A percentile compares a stretch with the other conserved stretches of the same genome.
Conservation (phyloP, 2,113 vertebrate species). For the Agelaius phoeniceus region DNA sequence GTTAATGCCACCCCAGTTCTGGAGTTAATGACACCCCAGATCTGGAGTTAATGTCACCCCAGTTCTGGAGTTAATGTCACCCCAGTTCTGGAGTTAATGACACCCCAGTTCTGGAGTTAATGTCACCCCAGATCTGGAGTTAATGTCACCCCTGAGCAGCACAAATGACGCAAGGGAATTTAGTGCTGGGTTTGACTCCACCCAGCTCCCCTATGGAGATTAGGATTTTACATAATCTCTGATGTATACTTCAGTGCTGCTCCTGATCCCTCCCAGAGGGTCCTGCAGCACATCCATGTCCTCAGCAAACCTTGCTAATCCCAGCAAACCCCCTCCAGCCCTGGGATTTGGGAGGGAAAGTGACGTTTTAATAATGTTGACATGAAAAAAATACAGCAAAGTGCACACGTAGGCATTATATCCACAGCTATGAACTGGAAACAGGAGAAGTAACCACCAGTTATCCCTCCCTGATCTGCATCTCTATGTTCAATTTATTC, state of each 20-base stretch:
- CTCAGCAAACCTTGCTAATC: neutral
- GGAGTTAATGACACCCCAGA: too few relatives aligned
- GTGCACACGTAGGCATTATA: accelerated
- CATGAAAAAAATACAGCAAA: accelerated
- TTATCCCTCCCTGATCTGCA: neutral
- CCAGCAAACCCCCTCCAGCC: neutral
- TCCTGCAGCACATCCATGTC: neutral
- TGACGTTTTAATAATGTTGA: neutral
- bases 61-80: too few relatives aligned
- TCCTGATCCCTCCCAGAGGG: neutral
- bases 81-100: too few relatives aligned
- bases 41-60: too few relatives aligned
- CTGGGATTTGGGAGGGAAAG: neutral
- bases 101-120: too few relatives aligned
- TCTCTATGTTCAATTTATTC: neutral
- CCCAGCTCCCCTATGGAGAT: conserved; percentile 15
- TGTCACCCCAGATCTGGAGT: neutral
- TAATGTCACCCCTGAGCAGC: neutral
- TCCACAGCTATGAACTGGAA: neutral
- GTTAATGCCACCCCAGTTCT: too few relatives aligned
- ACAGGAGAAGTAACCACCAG: neutral
- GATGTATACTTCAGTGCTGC: neutral
- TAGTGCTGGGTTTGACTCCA: neutral
- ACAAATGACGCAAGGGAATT: neutral
- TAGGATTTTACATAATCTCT: conserved; percentile 25